Percentiles rank a stretch among this genome's conserved stretches.
Evolutionary conservation across 1,140 invertebrate species (phyloP).

Genomic region (Drosophila nasuta): DNA sequence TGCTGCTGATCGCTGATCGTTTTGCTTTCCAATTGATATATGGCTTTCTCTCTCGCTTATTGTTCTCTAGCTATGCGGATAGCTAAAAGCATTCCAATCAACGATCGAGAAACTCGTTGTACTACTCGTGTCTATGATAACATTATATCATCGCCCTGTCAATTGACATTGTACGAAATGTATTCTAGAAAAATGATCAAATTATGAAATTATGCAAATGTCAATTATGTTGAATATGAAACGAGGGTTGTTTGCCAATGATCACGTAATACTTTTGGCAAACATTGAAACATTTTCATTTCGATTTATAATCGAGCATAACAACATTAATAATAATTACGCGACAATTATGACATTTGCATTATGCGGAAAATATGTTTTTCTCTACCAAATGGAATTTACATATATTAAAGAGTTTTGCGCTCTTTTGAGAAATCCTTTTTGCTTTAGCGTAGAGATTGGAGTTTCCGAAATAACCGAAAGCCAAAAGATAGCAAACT

Average conservation of each 20-base stretch:
- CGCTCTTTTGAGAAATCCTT: constrained; percentile 48
- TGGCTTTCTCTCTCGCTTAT: constrained; percentile 47
- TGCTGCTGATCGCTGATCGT: constrained; percentile 8
- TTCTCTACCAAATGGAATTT: constrained; percentile 21
- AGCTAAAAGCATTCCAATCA: constrained; percentile 10
- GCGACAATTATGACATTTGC: constrained; percentile 71
- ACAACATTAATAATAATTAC: constrained; percentile 81
- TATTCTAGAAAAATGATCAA: constrained; percentile 52
- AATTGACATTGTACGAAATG: constrained; percentile 47
- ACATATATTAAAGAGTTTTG: constrained; percentile 42
- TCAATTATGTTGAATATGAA: constrained; percentile 47
- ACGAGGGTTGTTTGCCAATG: constrained; percentile 60
- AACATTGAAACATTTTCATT: constrained; percentile 48
- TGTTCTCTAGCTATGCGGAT: constrained; percentile 15
- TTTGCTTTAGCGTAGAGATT: constrained; percentile 2
- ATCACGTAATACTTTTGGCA: constrained; percentile 65
- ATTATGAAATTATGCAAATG: constrained; percentile 81
- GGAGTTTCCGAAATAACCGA: constrained; percentile 63
- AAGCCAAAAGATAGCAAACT: constrained; percentile 51
- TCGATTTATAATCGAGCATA: constrained; percentile 71
- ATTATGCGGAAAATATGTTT: constrained; percentile 35
- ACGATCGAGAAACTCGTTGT: background rate
- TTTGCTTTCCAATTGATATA: constrained; percentile 62
- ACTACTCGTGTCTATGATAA: constrained; percentile 4
- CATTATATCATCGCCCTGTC: constrained; percentile 51